phyloP scores from a whole-genome alignment of 2,797 vertebrate genomes.

The Enteromius unitaeniatus region DNA sequence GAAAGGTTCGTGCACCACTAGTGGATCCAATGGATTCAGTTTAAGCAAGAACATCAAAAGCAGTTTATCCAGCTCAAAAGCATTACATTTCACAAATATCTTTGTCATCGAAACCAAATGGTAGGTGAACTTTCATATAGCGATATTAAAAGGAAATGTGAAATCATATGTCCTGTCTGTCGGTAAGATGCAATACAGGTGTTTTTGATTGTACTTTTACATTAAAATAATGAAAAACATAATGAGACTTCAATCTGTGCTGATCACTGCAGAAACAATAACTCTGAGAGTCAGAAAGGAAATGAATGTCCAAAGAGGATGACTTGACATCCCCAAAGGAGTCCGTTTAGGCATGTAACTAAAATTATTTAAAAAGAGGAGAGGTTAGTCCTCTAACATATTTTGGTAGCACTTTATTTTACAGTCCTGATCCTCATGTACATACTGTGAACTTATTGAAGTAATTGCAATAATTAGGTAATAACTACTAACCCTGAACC shows the following conservation, averaged over 20 bases:
- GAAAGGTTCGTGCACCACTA: neutral
- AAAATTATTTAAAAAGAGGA: neutral
- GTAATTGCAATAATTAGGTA: no score
- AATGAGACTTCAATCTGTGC: neutral
- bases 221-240: conserved; percentile 2
- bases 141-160: conserved; percentile 10
- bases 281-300: neutral
- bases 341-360: neutral
- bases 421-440: no score
- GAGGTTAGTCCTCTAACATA: neutral
- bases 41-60: neutral
- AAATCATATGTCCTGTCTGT: neutral
- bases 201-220: conserved; percentile 1
- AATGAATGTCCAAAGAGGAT: neutral
- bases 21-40: neutral
- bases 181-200: neutral
- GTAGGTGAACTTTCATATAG: neutral
- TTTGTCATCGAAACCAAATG: neutral
- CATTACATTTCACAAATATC: neutral
- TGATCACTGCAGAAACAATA: conserved; percentile 5
- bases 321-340: neutral
- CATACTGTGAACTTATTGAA: no score
- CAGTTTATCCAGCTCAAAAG: neutral
- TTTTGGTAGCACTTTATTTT: no score
- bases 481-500: no score